Evolutionary conservation across 2,797 vertebrate species (phyloP).

Genomic region (Molossus molossus): DNA sequence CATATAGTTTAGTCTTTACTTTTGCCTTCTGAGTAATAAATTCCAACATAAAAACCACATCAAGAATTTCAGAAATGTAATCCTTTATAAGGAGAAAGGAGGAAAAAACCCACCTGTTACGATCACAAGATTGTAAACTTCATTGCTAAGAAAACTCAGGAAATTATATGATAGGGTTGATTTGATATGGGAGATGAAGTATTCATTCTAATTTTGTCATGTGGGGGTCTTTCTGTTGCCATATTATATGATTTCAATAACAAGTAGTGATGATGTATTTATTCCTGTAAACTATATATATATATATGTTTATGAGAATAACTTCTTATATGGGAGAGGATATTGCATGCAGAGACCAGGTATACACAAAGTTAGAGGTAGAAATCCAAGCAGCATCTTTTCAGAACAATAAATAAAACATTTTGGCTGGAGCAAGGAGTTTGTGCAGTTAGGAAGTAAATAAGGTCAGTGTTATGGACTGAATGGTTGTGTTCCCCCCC

Average conservation of each 20-base stretch:
- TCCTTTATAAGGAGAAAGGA: background rate
- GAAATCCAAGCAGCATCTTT: background rate
- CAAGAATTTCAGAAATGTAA: conserved; percentile 55
- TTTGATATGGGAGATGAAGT: background rate
- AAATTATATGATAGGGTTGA: background rate
- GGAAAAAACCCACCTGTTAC: background rate
- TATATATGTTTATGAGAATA: background rate
- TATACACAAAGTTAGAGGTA: background rate
- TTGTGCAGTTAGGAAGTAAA: background rate
- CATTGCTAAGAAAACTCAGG: conserved; percentile 43
- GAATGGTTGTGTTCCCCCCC: background rate
- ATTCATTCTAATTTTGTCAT: background rate
- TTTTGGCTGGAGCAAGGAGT: background rate
- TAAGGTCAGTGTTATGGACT: background rate
- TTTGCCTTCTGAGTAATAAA: conserved; percentile 50
- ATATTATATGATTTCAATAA: background rate
- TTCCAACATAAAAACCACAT: conserved; percentile 35
- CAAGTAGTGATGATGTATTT: background rate
- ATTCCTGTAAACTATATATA: background rate
- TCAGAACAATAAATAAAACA: conserved; percentile 7
- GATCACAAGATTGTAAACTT: background rate
- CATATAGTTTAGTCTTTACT: conserved; percentile 1
- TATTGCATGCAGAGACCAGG: background rate
- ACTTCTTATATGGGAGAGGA: background rate
- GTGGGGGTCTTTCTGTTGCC: background rate